These are phyloP conservation scores for Enhydra lutris DNA, from an alignment of 2,113 vertebrate genomes.

Conservation along the genomic window DNA sequence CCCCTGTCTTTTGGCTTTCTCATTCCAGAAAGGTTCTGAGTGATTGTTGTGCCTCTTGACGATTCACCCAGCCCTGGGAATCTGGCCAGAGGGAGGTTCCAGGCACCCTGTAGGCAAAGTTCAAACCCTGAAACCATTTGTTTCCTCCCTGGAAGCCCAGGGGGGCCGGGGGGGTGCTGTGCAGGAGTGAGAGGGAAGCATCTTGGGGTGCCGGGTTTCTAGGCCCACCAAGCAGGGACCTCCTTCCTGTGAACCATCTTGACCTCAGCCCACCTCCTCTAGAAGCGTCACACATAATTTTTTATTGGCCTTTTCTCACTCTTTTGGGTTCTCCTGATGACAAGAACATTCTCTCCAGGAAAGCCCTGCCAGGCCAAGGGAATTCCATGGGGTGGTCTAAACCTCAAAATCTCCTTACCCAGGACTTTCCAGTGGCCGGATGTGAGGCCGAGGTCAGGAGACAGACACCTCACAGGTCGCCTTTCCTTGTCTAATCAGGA, in stretches of 20 bases:
- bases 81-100: background rate
- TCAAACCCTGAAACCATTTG: background rate
- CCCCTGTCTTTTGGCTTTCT: background rate
- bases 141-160: background rate
- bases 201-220: background rate
- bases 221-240: background rate
- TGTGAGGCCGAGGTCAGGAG: background rate
- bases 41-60: background rate
- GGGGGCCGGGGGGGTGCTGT: no score
- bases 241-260: background rate
- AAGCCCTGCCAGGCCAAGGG: background rate
- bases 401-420: background rate
- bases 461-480: background rate
- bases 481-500: background rate
- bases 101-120: background rate
- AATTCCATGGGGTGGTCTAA: background rate
- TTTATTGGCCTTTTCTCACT: background rate
- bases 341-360: background rate
- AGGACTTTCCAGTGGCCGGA: background rate
- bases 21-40: slow-evolving; percentile 31
- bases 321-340: background rate
- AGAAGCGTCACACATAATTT: background rate
- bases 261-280: background rate
- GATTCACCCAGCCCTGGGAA: background rate
- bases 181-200: background rate